Percentiles rank a stretch among this genome's conserved stretches.
Conservation (phyloP, 2,888 invertebrate genomes). For the Acrobasis suavella region DNA sequence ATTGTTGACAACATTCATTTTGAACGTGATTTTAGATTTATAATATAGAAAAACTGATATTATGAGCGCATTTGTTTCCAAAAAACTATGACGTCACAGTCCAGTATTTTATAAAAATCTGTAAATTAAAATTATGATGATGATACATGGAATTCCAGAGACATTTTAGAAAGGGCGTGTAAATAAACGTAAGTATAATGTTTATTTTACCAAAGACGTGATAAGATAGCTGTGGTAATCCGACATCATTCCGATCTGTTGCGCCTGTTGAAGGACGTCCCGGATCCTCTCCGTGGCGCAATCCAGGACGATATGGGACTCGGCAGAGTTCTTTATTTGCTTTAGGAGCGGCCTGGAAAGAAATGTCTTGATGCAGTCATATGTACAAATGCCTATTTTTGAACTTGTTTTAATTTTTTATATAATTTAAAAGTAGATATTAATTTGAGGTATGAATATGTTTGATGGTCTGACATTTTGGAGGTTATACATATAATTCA, state of each 20-base stretch:
- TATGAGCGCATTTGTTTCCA: too few relatives aligned
- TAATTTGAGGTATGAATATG: too few relatives aligned
- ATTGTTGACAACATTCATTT: too few relatives aligned
- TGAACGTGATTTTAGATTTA: too few relatives aligned
- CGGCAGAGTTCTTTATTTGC: slow-evolving; percentile 95
- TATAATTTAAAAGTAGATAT: too few relatives aligned
- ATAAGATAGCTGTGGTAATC: slow-evolving; percentile 97
- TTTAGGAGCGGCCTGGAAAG: slow-evolving; percentile 90
- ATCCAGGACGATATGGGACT: slow-evolving; percentile 95
- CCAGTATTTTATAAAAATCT: too few relatives aligned
- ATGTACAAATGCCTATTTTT: neutral
- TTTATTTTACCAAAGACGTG: slow-evolving; percentile 89
- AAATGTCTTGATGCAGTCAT: slow-evolving; percentile 4
- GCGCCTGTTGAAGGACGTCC: slow-evolving; percentile 94
- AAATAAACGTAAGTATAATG: neutral
- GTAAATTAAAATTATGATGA: too few relatives aligned
- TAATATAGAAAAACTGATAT: too few relatives aligned
- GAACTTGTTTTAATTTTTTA: too few relatives aligned
- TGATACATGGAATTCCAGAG: too few relatives aligned
- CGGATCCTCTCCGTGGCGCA: slow-evolving; percentile 93
- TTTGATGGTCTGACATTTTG: neutral
- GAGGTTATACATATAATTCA: neutral
- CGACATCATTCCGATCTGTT: slow-evolving; percentile 98
- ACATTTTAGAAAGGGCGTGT: neutral
- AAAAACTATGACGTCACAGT: too few relatives aligned